Percentiles rank a stretch among this genome's conserved stretches.
phyloP scores from a whole-genome alignment of 37 sponge, comb jelly and placozoan genomes.

The Geodia barretti region DNA sequence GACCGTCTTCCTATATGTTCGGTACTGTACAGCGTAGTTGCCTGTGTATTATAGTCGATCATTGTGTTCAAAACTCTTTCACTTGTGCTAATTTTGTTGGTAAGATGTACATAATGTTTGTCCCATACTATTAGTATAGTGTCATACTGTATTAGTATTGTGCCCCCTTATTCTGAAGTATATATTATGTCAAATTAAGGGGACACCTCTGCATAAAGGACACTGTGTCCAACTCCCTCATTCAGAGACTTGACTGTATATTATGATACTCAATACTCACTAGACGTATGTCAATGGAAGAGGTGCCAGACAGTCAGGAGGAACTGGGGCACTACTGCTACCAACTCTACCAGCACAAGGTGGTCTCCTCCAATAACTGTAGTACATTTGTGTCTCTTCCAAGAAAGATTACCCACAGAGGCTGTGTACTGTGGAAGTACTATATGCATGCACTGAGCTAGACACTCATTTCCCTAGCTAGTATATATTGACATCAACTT shows the following conservation, averaged over 20 bases:
- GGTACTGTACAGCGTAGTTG: slow-evolving; percentile 19
- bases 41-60: too few relatives aligned
- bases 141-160: neutral
- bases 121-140: neutral
- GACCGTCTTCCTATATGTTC: slow-evolving; percentile 41
- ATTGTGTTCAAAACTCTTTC: too few relatives aligned
- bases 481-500: too few relatives aligned
- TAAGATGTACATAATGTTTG: neutral
- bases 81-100: too few relatives aligned
- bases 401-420: too few relatives aligned
- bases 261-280: neutral
- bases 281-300: slow-evolving; percentile 61
- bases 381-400: neutral
- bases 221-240: neutral
- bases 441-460: too few relatives aligned
- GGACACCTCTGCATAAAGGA: neutral
- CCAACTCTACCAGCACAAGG: slow-evolving; percentile 57
- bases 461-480: too few relatives aligned
- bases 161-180: neutral
- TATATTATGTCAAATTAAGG: too few relatives aligned
- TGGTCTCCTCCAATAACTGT: neutral
- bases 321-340: slow-evolving; percentile 54
- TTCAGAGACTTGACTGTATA: neutral
- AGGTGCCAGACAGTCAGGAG: slow-evolving; percentile 39
- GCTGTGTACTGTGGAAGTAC: too few relatives aligned